These are phyloP conservation scores for Athene noctua DNA, from an alignment of 2,113 vertebrate species.

Conservation along the genomic window DNA sequence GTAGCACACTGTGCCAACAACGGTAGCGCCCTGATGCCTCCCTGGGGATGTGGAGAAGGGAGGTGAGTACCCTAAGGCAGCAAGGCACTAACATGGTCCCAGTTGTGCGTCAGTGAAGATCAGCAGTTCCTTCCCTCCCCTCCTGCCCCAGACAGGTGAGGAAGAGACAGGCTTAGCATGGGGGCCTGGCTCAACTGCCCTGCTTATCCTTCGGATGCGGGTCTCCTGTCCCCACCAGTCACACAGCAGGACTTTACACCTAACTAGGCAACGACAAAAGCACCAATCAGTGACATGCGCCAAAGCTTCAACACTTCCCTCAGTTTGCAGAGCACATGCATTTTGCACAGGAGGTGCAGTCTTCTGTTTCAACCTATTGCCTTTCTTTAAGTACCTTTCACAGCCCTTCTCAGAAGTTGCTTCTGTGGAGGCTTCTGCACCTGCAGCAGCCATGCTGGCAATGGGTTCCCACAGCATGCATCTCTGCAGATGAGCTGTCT, in stretches of 20 bases:
- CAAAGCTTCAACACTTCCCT: not conserved
- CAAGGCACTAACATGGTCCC: accelerated
- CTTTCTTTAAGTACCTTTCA: not conserved
- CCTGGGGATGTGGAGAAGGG: not conserved
- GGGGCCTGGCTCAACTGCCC: not conserved
- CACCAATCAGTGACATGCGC: not conserved
- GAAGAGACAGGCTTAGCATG: not conserved
- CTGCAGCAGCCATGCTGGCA: not conserved
- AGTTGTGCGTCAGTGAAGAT: not conserved
- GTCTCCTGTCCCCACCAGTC: not conserved
- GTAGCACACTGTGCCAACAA: not conserved
- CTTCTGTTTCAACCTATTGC: not conserved
- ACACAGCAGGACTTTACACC: not conserved
- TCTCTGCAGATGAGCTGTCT: accelerated
- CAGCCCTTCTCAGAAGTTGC: not conserved
- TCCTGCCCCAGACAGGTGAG: not conserved
- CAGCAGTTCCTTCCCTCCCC: not conserved
- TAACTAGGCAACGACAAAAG: not conserved
- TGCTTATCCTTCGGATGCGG: accelerated
- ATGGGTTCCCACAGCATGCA: not conserved
- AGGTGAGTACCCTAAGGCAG: not conserved
- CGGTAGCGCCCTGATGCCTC: accelerated
- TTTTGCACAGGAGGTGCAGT: not conserved
- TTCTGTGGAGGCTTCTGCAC: not conserved
- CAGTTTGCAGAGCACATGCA: not conserved